Base-by-base conservation (phyloP, 2,888 invertebrate genomes). In the Lithophane socia region DNA sequence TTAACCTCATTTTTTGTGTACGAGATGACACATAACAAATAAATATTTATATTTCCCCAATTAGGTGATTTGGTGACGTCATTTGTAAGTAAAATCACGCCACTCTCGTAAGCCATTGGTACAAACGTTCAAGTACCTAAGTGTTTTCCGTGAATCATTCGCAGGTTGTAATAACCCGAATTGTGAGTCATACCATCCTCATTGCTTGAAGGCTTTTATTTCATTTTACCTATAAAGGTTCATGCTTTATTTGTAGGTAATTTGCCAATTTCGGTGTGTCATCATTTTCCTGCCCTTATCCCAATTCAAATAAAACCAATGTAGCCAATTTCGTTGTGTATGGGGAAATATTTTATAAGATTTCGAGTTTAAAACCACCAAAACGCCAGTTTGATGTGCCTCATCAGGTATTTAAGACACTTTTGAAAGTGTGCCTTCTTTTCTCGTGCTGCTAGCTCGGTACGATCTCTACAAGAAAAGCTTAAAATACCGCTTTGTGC, bases 111-210 rank as follows among this genome's bases (percentile, higher is more conserved):
- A 79, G 69, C 61, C 49, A 42, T 61, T 18, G 52, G 73, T 63
- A 80, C 44, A 60, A 67, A 44, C n/a, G 56, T 52, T 69, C 54
- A 49, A 69, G 75, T 73, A 52, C 52, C 21, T 52, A 70, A 78
- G 86, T 44, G 58, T 71, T 37, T 54, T 61, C 9, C 68, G 78
- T 85, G 87, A 85, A 74, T 85, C 85, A 85, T 65, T 60, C 37
- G 67, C 44, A 21, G 66, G 60, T 63, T 79, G 84, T 75, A 81
- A 81, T 85, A 86, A 79, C 85, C 87, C 84, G 44, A 75, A 73
- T 69, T 42, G 68, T 85, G 85, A 85, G 21, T 85, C 85, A 85
- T 70, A 54, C 29, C 16, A 73, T 75, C 24, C 83, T 79, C 61
- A 54, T 60, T 61, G 58, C 75, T 64, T 47, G 65, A 69, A 80